phyloP scores from a whole-genome alignment of 1,140 invertebrate species.

The Aradophagus sp. region DNA sequence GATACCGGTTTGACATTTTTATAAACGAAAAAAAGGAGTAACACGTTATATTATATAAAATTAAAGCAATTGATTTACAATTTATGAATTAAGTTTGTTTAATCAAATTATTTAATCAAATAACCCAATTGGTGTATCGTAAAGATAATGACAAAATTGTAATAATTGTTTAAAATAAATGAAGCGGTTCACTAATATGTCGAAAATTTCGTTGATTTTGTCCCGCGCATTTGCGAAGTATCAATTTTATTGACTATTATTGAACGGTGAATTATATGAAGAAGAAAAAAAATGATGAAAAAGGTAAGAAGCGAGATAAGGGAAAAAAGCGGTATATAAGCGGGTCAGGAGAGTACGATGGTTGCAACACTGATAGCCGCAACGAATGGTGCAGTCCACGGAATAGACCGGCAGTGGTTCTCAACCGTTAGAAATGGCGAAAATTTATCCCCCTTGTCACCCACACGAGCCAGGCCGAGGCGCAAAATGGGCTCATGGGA shows the following conservation, averaged over 20 bases:
- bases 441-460: slow-evolving; percentile 54
- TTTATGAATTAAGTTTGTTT: too few relatives aligned
- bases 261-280: background rate
- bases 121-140: too few relatives aligned
- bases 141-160: too few relatives aligned
- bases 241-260: background rate
- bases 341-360: slow-evolving; percentile 52
- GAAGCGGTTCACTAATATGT: too few relatives aligned
- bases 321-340: slow-evolving; percentile 43
- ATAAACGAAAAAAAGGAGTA: too few relatives aligned
- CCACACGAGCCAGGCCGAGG: slow-evolving; percentile 44
- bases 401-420: slow-evolving; percentile 57
- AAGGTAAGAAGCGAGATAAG: slow-evolving; percentile 12
- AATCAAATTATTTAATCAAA: too few relatives aligned
- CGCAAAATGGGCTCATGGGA: slow-evolving; percentile 56
- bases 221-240: too few relatives aligned
- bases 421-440: slow-evolving; percentile 58
- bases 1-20: too few relatives aligned
- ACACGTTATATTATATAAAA: too few relatives aligned
- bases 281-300: slow-evolving; percentile 23
- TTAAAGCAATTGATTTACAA: too few relatives aligned
- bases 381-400: slow-evolving; percentile 50
- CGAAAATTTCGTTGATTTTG: too few relatives aligned
- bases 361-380: slow-evolving; percentile 52
- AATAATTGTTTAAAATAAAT: too few relatives aligned